A percentile compares a stretch with the other conserved stretches of the same genome.
These are phyloP conservation scores for Agelas oroides DNA, from an alignment of 37 sponge, comb jelly and placozoan species.

Conservation along the genomic window DNA sequence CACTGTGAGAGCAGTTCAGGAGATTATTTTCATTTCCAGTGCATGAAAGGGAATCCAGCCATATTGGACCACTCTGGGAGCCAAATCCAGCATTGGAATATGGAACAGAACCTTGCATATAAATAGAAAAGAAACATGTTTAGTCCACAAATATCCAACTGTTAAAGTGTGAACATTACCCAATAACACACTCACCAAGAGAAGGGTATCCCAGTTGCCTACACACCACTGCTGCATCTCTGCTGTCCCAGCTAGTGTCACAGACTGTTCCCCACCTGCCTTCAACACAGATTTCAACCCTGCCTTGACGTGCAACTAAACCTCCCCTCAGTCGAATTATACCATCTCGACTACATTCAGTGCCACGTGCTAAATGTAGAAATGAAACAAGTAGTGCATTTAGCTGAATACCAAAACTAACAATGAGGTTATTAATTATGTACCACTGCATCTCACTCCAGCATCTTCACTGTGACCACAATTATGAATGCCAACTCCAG, in stretches of 20 bases:
- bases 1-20: not conserved
- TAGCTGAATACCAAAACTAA: no score
- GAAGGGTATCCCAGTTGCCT: constrained; percentile 27
- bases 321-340: no score
- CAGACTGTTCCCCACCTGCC: no score
- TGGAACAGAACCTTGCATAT: not conserved
- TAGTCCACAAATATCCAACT: not conserved
- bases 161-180: no score
- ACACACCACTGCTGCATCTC: constrained; percentile 38
- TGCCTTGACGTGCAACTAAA: no score
- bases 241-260: not conserved
- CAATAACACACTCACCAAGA: not conserved
- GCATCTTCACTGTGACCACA: not conserved
- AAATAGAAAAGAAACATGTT: not conserved
- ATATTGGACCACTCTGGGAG: not conserved
- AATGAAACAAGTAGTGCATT: no score
- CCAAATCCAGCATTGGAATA: not conserved
- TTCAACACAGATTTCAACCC: no score
- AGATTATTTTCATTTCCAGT: not conserved
- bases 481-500: not conserved
- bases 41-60: not conserved
- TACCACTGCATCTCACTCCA: constrained; percentile 2
- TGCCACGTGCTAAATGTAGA: no score
- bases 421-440: no score
- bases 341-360: no score